Percentiles rank a stretch among this genome's conserved stretches.
Conservation (phyloP, 2,888 invertebrate species). For the Scaeva pyrastri region DNA sequence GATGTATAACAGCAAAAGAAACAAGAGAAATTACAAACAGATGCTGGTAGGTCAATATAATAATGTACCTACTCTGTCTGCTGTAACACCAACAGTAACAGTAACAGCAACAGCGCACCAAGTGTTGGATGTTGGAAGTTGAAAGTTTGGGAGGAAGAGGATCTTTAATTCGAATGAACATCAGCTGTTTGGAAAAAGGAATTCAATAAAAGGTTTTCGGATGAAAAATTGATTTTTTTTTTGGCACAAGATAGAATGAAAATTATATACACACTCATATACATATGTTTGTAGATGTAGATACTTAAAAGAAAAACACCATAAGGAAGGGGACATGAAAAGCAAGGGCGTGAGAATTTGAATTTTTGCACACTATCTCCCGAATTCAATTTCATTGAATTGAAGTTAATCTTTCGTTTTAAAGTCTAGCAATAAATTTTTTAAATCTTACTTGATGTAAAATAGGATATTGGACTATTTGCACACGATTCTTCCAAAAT, state of each 20-base stretch:
- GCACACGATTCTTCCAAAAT: too few species aligned
- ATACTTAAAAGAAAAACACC: too few species aligned
- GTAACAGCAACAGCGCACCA: neutral
- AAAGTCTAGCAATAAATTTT: too few species aligned
- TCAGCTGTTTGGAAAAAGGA: slow-evolving; percentile 30
- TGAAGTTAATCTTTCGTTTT: too few species aligned
- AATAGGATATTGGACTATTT: too few species aligned
- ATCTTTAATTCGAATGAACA: slow-evolving; percentile 40
- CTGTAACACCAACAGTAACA: neutral
- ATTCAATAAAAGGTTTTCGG: slow-evolving; percentile 31
- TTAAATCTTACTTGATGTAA: too few species aligned
- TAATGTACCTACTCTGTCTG: slow-evolving; percentile 9
- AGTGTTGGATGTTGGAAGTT: neutral
- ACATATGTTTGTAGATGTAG: too few species aligned
- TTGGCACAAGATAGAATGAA: neutral
- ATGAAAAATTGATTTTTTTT: slow-evolving; percentile 19
- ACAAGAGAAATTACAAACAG: slow-evolving; percentile 46
- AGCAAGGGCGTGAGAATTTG: too few species aligned
- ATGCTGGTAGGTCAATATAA: slow-evolving; percentile 50
- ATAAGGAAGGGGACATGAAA: too few species aligned
- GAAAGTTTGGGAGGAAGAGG: neutral
- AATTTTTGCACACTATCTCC: too few species aligned
- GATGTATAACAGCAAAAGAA: slow-evolving; percentile 13
- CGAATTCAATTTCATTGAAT: too few species aligned
- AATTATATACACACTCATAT: too few species aligned